phyloP scores from a whole-genome alignment of 2,113 vertebrate species.

The Actenoides lindsayi region DNA sequence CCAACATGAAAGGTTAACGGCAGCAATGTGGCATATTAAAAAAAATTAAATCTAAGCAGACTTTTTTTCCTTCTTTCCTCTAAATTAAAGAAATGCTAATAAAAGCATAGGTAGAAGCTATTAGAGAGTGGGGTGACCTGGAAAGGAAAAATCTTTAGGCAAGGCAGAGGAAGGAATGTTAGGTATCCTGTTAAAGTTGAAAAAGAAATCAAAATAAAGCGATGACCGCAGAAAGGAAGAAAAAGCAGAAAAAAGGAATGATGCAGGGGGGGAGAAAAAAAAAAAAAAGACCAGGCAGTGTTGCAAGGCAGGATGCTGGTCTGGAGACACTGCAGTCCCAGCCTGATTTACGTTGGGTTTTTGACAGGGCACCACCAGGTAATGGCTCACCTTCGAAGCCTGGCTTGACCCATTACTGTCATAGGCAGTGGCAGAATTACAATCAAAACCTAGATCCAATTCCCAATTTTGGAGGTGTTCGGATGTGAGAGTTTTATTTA shows the following conservation, averaged over 20 bases:
- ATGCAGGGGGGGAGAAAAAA: no score
- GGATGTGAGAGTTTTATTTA: conserved; percentile 40
- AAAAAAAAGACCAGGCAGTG: neutral
- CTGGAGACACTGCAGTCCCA: neutral
- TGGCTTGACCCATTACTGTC: conserved; percentile 25
- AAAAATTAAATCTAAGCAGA: neutral
- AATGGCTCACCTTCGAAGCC: neutral
- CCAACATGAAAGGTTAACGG: neutral
- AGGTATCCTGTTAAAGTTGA: neutral
- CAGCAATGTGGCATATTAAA: neutral
- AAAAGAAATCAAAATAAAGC: neutral
- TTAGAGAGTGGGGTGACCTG: neutral
- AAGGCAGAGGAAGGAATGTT: neutral
- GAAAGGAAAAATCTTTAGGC: neutral
- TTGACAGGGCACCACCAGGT: neutral
- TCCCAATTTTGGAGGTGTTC: conserved; percentile 50
- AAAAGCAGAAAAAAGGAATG: neutral
- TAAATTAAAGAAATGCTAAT: neutral
- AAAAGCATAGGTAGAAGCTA: neutral
- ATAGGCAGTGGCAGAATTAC: neutral
- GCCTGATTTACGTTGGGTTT: neutral
- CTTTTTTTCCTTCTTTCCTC: neutral
- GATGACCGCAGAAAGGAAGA: neutral
- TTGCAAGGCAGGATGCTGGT: neutral
- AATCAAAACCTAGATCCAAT: conserved; percentile 3